Conservation (phyloP, 1,140 invertebrate species). For the Saxidomus purpurata region DNA sequence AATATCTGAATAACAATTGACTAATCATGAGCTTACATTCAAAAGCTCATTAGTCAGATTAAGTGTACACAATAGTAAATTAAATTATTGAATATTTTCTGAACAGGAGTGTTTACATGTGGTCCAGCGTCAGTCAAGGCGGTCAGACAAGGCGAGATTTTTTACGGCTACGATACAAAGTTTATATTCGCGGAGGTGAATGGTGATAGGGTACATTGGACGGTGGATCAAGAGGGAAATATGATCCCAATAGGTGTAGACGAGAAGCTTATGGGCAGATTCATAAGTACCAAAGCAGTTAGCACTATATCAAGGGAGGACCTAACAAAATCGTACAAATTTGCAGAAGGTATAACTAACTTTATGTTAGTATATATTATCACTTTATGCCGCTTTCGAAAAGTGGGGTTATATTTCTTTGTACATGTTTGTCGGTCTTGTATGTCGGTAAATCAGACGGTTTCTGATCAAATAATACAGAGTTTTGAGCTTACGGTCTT, state of each 20-base stretch:
- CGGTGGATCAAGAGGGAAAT: constrained; percentile 80
- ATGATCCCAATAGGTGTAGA: constrained; percentile 78
- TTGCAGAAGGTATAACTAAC: constrained; percentile 78
- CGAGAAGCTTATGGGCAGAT: constrained; percentile 74
- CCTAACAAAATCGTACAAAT: constrained; percentile 80
- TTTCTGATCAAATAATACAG: too few relatives aligned
- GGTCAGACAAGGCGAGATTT: constrained; percentile 93
- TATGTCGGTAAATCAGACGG: not conserved
- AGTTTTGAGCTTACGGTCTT: too few relatives aligned
- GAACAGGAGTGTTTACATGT: constrained; percentile 90
- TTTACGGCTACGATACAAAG: constrained; percentile 92
- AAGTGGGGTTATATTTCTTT: too few relatives aligned
- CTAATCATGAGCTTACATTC: too few relatives aligned
- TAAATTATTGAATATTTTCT: too few relatives aligned
- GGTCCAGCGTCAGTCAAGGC: constrained; percentile 92
- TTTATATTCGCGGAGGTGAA: constrained; percentile 94
- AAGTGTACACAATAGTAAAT: too few relatives aligned
- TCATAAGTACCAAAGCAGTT: constrained; percentile 82
- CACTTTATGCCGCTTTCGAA: too few relatives aligned
- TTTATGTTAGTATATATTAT: too few relatives aligned
- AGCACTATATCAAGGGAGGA: constrained; percentile 81
- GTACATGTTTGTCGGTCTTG: not conserved
- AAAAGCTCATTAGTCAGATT: too few relatives aligned
- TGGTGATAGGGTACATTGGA: constrained; percentile 79
- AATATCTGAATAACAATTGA: too few relatives aligned